Percentiles rank a stretch among this genome's conserved stretches.
Conservation (phyloP, 2,113 vertebrate species). For the Tachuris rubrigastra region DNA sequence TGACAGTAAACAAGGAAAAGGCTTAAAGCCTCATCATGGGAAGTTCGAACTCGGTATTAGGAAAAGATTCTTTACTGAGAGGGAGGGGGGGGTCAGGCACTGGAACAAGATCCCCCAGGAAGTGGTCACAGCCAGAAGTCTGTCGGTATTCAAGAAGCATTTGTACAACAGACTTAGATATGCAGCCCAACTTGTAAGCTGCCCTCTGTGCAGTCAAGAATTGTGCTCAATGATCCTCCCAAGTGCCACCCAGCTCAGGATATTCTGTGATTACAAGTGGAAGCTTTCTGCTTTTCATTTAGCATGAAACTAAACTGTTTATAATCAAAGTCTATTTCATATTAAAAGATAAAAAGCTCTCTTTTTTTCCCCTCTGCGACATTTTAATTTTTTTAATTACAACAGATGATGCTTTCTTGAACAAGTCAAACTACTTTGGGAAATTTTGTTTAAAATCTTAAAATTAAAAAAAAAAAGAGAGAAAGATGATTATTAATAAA, state of each 20-base stretch:
- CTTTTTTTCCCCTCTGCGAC: neutral
- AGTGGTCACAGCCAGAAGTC: rapidly evolving
- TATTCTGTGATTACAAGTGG: neutral
- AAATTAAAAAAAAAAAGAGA: neutral
- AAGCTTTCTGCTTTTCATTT: neutral
- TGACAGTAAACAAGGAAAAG: neutral
- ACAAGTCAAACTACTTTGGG: neutral
- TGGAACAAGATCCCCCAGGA: neutral
- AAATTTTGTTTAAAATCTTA: neutral
- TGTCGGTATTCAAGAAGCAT: neutral
- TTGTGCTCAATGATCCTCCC: neutral
- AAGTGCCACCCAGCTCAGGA: neutral
- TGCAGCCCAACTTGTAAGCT: neutral
- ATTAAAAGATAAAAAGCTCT: neutral
- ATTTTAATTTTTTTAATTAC: neutral
- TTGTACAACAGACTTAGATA: neutral
- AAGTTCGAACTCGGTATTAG: neutral
- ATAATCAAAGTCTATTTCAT: neutral
- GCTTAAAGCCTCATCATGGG: neutral
- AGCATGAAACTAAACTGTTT: neutral
- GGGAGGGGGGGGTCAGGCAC: neutral
- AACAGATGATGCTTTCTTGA: neutral
- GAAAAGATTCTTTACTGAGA: neutral
- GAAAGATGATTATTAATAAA: neutral
- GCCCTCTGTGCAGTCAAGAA: neutral